phyloP scores from a whole-genome alignment of 2,797 vertebrate species.

The Mormyrus proboscirostris region DNA sequence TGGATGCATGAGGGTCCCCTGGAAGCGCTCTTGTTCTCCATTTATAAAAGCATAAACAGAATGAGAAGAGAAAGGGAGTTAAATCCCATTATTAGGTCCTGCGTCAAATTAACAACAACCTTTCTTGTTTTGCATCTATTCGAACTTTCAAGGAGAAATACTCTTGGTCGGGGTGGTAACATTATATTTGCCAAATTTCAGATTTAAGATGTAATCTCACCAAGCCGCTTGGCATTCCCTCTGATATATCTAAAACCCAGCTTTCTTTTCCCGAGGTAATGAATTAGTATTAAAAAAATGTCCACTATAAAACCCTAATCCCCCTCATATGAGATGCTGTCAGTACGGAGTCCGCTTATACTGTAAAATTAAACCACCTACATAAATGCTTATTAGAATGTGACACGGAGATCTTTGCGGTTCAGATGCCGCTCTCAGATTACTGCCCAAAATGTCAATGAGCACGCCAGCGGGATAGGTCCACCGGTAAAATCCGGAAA shows the following conservation, averaged over 20 bases:
- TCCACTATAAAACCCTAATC: conserved; percentile 52
- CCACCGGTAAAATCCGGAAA: neutral
- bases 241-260: conserved; percentile 50
- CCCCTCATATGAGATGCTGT: conserved; percentile 49
- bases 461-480: neutral
- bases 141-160: conserved; percentile 48
- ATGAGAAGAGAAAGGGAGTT: neutral
- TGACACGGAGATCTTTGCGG: conserved; percentile 33
- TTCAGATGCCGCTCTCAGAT: conserved; percentile 36
- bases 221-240: conserved; percentile 58
- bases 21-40: neutral
- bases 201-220: conserved; percentile 56
- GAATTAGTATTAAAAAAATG: conserved; percentile 55
- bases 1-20: neutral
- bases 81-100: neutral
- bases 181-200: conserved; percentile 52
- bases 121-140: conserved; percentile 26
- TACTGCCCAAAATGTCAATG: neutral
- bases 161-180: conserved; percentile 44
- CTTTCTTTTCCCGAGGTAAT: conserved; percentile 52
- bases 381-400: conserved; percentile 47
- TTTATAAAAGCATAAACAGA: neutral
- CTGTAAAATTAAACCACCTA: conserved; percentile 54
- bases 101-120: conserved; percentile 21
- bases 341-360: conserved; percentile 47